A percentile compares a stretch with the other conserved stretches of the same genome.
phyloP scores from a whole-genome alignment of 2,888 invertebrate species.

The Dermolepida albohirtum region DNA sequence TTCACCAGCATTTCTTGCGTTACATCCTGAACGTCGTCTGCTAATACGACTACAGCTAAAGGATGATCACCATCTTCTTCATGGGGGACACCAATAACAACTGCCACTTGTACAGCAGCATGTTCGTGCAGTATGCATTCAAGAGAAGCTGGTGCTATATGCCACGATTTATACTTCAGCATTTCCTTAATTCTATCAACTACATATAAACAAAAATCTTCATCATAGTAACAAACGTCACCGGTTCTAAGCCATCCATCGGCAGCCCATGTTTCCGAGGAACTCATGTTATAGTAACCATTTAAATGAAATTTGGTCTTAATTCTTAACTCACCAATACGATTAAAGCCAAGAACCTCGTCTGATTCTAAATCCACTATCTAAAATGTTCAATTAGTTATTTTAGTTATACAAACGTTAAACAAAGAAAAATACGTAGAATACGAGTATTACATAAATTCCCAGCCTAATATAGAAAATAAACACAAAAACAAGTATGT shows the following conservation, averaged over 20 bases:
- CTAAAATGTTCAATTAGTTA: slow-evolving; percentile 62
- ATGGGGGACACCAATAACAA: slow-evolving; percentile 51
- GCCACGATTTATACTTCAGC: slow-evolving; percentile 53
- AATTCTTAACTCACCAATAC: slow-evolving; percentile 68
- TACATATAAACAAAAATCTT: slow-evolving; percentile 65
- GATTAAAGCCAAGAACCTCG: slow-evolving; percentile 63
- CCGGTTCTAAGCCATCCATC: slow-evolving; percentile 69
- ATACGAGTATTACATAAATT: neutral
- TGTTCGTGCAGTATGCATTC: slow-evolving; percentile 50
- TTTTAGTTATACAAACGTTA: neutral
- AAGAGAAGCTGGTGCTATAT: slow-evolving; percentile 48
- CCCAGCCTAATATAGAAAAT: too few species aligned
- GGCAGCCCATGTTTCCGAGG: slow-evolving; percentile 63
- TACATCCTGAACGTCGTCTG: slow-evolving; percentile 51
- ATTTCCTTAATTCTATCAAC: slow-evolving; percentile 68
- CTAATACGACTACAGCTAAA: slow-evolving; percentile 43
- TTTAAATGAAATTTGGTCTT: slow-evolving; percentile 61
- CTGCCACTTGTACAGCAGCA: slow-evolving; percentile 47
- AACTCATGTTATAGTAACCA: slow-evolving; percentile 67
- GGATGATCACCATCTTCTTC: slow-evolving; percentile 52
- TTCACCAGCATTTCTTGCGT: slow-evolving; percentile 53
- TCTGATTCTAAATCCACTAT: slow-evolving; percentile 61
- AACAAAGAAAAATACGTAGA: neutral
- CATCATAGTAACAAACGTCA: slow-evolving; percentile 68
- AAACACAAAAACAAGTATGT: too few species aligned